Percentiles rank a stretch among this genome's conserved stretches.
These are phyloP conservation scores for Neolamprologus tretocephalus DNA, from an alignment of 2,113 vertebrate species.

Conservation along the genomic window DNA sequence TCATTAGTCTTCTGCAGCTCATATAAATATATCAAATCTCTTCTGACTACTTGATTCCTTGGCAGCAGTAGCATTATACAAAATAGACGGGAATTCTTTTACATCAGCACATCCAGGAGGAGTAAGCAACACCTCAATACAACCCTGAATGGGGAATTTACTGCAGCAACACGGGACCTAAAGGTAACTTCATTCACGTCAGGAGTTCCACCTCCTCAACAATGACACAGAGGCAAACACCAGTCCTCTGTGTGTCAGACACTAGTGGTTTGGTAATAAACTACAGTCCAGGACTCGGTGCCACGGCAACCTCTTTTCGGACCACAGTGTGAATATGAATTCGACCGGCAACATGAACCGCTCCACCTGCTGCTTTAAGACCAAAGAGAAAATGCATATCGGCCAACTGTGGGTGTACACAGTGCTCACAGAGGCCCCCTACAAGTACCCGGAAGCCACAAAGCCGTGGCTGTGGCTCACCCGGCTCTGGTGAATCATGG, in stretches of 20 bases:
- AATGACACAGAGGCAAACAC: neutral
- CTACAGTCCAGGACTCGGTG: neutral
- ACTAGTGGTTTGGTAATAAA: constrained; percentile 41
- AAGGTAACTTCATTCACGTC: constrained; percentile 2
- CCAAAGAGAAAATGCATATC: constrained; percentile 1
- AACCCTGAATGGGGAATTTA: neutral
- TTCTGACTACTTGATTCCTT: constrained; percentile 54
- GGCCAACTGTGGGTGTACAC: neutral
- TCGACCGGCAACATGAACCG: neutral
- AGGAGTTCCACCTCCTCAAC: neutral
- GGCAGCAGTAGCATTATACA: constrained; percentile 58
- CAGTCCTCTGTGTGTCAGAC: neutral
- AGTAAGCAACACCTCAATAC: neutral
- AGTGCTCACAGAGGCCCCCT: constrained; percentile 10
- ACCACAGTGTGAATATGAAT: constrained; percentile 4
- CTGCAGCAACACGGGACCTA: constrained; percentile 2
- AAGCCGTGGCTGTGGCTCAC: constrained; percentile 86
- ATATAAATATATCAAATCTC: constrained; percentile 70
- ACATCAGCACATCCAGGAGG: constrained; percentile 11
- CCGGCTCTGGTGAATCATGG: constrained; percentile 90
- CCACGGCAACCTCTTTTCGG: neutral
- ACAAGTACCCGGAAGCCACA: constrained; percentile 81
- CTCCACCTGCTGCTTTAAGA: constrained; percentile 7
- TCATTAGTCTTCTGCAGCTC: constrained; percentile 76
- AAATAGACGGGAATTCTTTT: constrained; percentile 25